These are phyloP conservation scores for Batillaria attramentaria DNA, from an alignment of 1,140 invertebrate genomes.

Conservation along the genomic window DNA sequence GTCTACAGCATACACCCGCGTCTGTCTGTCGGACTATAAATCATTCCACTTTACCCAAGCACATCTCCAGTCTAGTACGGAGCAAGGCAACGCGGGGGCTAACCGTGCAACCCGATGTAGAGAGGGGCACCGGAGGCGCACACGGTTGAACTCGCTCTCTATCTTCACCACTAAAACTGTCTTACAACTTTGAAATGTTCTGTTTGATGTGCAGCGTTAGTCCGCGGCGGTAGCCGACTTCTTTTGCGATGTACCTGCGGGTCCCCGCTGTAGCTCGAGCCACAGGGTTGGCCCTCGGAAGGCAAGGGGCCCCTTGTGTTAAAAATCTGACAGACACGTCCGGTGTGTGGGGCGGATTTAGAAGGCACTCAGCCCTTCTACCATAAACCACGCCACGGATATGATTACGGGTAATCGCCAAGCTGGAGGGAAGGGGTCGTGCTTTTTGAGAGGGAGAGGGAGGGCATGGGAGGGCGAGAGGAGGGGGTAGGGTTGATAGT, in stretches of 20 bases:
- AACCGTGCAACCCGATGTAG: no score
- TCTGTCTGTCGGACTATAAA: conserved; percentile 9
- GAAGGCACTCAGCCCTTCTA: conserved; percentile 7
- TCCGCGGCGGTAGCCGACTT: no score
- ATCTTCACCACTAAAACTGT: not conserved
- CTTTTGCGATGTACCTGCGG: no score
- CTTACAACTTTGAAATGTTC: not conserved
- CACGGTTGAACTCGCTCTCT: not conserved
- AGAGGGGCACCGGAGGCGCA: no score
- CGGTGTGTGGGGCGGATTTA: conserved; percentile 5
- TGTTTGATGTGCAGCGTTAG: not conserved
- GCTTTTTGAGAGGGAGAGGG: not conserved
- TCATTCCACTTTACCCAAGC: conserved; percentile 9
- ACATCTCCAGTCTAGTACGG: no score
- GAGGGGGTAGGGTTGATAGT: not conserved
- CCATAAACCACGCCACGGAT: conserved; percentile 4
- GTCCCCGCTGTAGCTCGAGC: not conserved
- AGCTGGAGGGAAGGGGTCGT: not conserved
- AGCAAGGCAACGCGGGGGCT: no score
- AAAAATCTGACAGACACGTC: conserved; percentile 22
- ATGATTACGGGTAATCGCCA: conserved; percentile 26
- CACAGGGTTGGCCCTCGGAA: not conserved
- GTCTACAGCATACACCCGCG: not conserved
- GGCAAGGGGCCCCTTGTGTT: not conserved
- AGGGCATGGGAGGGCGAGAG: not conserved